Conservation (phyloP, 2,797 vertebrate genomes). For the Trachurus trachurus region DNA sequence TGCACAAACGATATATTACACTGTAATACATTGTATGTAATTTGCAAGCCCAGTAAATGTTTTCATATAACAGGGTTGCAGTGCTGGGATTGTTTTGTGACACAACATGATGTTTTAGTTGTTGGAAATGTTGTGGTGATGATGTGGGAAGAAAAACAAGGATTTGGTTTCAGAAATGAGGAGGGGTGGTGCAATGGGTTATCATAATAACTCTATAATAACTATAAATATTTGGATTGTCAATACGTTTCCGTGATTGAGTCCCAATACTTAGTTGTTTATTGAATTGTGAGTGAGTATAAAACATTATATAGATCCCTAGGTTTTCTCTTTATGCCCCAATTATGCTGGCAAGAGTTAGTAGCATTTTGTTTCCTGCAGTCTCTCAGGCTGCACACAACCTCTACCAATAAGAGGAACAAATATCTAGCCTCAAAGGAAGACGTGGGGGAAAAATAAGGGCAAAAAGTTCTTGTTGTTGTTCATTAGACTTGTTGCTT, state of each 20-base stretch:
- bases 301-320: neutral
- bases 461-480: neutral
- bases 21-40: neutral
- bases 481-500: slow-evolving; percentile 1
- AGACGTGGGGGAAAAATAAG: neutral
- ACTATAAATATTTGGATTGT: slow-evolving; percentile 8
- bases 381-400: neutral
- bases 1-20: neutral
- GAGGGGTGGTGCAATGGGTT: too few species aligned
- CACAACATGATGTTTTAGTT: neutral
- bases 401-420: neutral
- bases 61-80: neutral
- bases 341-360: neutral
- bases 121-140: too few species aligned
- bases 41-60: slow-evolving; percentile 9
- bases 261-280: neutral
- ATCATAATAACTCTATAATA: too few species aligned
- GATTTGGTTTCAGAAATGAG: neutral
- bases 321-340: neutral
- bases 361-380: neutral
- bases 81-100: neutral
- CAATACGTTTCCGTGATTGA: slow-evolving; percentile 11
- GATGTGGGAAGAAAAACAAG: neutral
- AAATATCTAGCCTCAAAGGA: slow-evolving; percentile 11
- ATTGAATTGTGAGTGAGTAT: neutral